Evolutionary conservation across 2,113 vertebrate species (phyloP), one percentile per base, ranked within the genome.

Genomic region (Actenoides hombroni): DNA sequence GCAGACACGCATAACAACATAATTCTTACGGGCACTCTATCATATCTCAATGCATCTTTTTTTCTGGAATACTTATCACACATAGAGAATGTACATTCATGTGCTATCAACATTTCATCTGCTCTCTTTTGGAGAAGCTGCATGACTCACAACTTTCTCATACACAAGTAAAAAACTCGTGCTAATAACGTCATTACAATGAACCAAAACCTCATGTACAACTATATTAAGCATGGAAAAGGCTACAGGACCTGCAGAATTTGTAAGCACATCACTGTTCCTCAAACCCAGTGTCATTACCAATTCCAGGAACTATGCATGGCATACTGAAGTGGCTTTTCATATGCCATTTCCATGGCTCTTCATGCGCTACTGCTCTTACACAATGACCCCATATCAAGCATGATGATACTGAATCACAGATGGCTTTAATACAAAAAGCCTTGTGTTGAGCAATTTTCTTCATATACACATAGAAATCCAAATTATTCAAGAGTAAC

Each of bases 61-160:
- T 90, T 86, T 82, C 71, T 83, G 46, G 37, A 60, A 60, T 83
- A 53, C 14, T 24, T 83, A 51, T 78, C 86, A 54, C 33, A 56
- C 13, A 18, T 88, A 37, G 33, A 82, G 31, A 83, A 70, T 48
- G 26, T 60, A 60, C n/a, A 24, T 59, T 67, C 46, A 23, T 35
- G 49, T 56, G 65, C 23, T 83, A 92, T 86, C 64, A 95, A 82
- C n/a, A 77, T 86, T 90, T 94, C 56, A 68, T 78, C 77, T 92
- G 29, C 39, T 91, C 24, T 68, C 54, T 90, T 95, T 90, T 63
- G 71, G 76, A 92, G 80, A 90, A 76, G 56, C 40, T 67, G 79
- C 18, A 48, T 96, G 95, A 96, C 83, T 96, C 90, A 93, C 51
- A 74, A 65, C 44, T 95, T 93, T 86, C 64, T 91, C 87, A 89